These are phyloP conservation scores for Cistogaster globosa DNA, from an alignment of 2,888 invertebrate genomes.

Conservation along the genomic window DNA sequence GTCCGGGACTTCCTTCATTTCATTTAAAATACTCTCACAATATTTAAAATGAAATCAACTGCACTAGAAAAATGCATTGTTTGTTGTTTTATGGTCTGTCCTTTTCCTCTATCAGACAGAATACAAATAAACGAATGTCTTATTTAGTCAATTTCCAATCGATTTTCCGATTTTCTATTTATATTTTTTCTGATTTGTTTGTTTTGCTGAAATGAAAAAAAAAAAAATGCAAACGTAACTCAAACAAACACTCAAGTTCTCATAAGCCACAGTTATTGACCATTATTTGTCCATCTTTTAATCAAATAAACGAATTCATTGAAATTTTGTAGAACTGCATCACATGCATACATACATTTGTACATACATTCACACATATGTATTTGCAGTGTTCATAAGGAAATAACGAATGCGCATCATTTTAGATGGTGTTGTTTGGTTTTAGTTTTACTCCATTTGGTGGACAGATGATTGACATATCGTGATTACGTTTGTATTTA, in stretches of 20 bases:
- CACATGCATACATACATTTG: constrained; percentile 2
- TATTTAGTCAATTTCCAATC: constrained; percentile 9
- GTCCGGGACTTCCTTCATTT: too few relatives aligned
- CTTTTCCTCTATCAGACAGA: background rate
- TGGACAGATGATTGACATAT: constrained; percentile 67
- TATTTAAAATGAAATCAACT: too few relatives aligned
- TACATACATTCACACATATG: background rate
- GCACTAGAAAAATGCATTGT: background rate
- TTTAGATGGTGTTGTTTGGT: constrained; percentile 12
- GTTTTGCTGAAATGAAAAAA: background rate
- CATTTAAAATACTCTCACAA: too few relatives aligned
- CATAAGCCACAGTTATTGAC: constrained; percentile 47
- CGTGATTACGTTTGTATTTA: constrained; percentile 53
- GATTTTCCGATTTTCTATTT: background rate
- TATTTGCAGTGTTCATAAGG: background rate
- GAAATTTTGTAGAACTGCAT: constrained; percentile 45
- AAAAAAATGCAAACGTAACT: constrained; percentile 3
- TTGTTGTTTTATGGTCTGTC: background rate
- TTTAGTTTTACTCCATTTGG: constrained; percentile 50
- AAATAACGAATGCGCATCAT: constrained; percentile 7
- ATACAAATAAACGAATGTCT: constrained; percentile 11
- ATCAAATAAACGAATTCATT: constrained; percentile 62
- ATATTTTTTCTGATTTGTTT: constrained; percentile 21
- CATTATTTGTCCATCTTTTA: constrained; percentile 58
- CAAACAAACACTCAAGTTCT: constrained; percentile 17